Conservation (phyloP, 2,113 vertebrate genomes). For the Anguilla japonica region DNA sequence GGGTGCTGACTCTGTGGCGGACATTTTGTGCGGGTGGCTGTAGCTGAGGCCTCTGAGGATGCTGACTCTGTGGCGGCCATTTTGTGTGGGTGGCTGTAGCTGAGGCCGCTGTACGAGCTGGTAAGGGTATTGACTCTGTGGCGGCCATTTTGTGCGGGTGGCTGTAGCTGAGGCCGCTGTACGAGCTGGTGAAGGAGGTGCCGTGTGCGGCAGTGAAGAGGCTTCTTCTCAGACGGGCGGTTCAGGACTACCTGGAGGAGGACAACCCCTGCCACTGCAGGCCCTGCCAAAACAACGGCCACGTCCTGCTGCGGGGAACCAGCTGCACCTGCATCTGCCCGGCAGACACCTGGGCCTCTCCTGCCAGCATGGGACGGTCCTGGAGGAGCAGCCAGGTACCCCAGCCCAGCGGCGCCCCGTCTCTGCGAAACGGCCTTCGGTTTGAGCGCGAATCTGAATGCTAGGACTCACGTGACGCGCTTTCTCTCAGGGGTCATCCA, state of each 20-base stretch:
- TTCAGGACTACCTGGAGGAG: slow-evolving; percentile 81
- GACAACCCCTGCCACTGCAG: slow-evolving; percentile 81
- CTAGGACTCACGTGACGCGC: background rate
- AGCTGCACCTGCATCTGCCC: slow-evolving; percentile 81
- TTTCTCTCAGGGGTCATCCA: slow-evolving; percentile 69
- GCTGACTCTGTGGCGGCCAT: too few species aligned
- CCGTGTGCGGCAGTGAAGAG: slow-evolving; percentile 83
- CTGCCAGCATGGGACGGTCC: slow-evolving; percentile 74
- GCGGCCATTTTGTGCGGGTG: background rate
- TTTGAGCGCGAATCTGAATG: too few species aligned
- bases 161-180: slow-evolving; percentile 78
- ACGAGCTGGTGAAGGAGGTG: slow-evolving; percentile 90
- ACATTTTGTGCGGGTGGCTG: too few species aligned
- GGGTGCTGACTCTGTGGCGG: too few species aligned
- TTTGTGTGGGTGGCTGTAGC: too few species aligned
- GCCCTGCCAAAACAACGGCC: slow-evolving; percentile 84
- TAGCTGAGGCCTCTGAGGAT: slow-evolving; percentile 59
- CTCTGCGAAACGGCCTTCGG: too few species aligned
- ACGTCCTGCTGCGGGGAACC: slow-evolving; percentile 64
- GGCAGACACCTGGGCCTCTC: slow-evolving; percentile 77
- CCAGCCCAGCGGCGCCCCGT: too few species aligned
- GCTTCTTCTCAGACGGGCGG: slow-evolving; percentile 75
- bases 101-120: too few species aligned
- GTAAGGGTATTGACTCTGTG: background rate
- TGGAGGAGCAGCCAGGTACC: slow-evolving; percentile 79